Base-by-base conservation (phyloP, 30 jellyfish, hydroid and myxozoan genomes). In the Morbakka virulenta region DNA sequence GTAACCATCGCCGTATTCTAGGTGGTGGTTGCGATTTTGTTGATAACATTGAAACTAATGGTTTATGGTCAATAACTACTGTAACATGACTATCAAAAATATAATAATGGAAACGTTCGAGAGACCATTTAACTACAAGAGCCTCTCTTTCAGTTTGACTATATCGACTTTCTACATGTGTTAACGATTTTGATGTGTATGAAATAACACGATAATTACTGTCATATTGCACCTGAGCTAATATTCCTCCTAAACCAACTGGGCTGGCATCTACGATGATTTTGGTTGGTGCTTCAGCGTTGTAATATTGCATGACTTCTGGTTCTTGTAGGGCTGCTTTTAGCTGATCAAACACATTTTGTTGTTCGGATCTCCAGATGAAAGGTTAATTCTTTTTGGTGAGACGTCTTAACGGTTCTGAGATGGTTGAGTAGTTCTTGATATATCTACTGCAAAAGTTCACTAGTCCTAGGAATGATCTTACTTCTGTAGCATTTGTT, bases 201-300 rank as follows among this genome's bases (percentile, higher is more conserved):
- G 78, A 74, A 21, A 80, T 78, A 35, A 50, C 41, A 25, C 62
- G 63, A 22, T 32, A 47, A 4, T 22, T 35, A 3, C 88, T 86
- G 32, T 79, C 76, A 32, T 65, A 12, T 28, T 77, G 84, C 33
- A n/a, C 32, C 50, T 77, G 88, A 2, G 81, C 14, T 14, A 77
- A 72, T 32, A 79, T 69, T 50, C 76, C 90, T 69, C 90, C 85
- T 79, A 67, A 29, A 23, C 87, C 90, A 35, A 67, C 67, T 65
- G 76, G 77, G 25, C 76, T 35, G 2, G 77, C 90, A 50, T 79
- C 90, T 14, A 61, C 76, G 25, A 51, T 69, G n/a, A 79, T 68
- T 79, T 65, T 79, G 17, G 90, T 67, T 22, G 28, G 68, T 64
- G 76, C 74, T 13, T 33, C 26, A 22, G 83, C 76, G 22, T 79